Evolutionary conservation across 2,797 vertebrate species (phyloP), one percentile per base, ranked within the genome.

Genomic region (Huso huso): DNA sequence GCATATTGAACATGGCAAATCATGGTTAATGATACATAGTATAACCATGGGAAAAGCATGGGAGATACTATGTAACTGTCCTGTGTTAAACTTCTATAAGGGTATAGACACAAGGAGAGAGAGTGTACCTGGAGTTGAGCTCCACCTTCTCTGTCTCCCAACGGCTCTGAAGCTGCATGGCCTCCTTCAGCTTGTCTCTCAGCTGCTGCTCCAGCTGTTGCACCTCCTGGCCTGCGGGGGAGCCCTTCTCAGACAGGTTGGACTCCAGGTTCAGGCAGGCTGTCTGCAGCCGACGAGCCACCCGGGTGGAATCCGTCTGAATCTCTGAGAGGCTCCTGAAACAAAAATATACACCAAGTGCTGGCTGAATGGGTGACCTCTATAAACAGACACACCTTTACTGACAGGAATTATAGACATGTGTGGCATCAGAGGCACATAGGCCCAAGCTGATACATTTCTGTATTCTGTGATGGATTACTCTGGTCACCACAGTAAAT

Each of bases 121-220:
- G 60, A 60, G 67, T 68, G 55, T 71, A 94, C 93, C 92, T 93
- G 72, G 90, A 88, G 75, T 86, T 90, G 13, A 94, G 87, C 6
- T 80, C 82, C 0, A 84, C 84, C 80, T 90, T 93, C 77, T 94
- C 92, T 0, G 83, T 71, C 6, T 92, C 90, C 84, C 91, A 91
- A 66, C 49, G 69, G 4, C 83, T 80, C 83, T 92, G 93, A 11
- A 91, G 76, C 70, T 90, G 87, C 77, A 91, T 89, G 79, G 80
- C 83, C 68, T 93, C 92, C 61, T 15, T 85, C n/a, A 89, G 83
- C 71, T 87, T 90, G 50, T 87, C 87, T 64, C 71, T 88, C 18
- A 94, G 83, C 77, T 88, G 88, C 65, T 68, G 84, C 72, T 92
- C 86, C 70, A 88, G 78, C 0, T 52, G 73, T 0, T 83, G 83